Base-by-base conservation (phyloP, 1,140 invertebrate species). In the Trigoniulus corallinus region DNA sequence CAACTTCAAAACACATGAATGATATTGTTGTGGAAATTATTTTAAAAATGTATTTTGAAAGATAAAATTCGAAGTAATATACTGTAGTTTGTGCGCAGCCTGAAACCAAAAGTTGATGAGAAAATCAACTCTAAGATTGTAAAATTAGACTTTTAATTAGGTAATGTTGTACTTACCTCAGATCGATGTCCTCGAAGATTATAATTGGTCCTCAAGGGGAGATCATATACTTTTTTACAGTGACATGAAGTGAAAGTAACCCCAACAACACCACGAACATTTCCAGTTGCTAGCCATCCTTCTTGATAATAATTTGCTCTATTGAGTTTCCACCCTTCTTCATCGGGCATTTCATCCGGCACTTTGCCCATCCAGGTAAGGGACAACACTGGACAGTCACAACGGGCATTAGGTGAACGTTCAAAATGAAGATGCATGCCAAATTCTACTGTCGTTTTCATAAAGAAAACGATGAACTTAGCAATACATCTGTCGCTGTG, bases 301-400 rank as follows among this genome's bases (percentile, higher is more conserved):
- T 96, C 91, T 71, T 94, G 88, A 64, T 95, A 96, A 66, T 95
- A 96, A 72, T 92, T 91, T 58, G 84, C 83, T 54, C 88, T 77
- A 68, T 93, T 93, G 55, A 95, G 68, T 69, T 93, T 93, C 89
- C 71, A 72, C 2, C 68, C 67, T 21, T 67, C 64, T 20, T 67
- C 64, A 40, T 64, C 63, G 25, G 87, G 86, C 58, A 91, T 74
- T 62, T 91, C 86, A 66, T 95, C 91, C 51, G 89, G 89, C 57
- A 94, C 87, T 69, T 94, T 93, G 56, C 89, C 89, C 91, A 95
- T 96, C 91, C 91, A 96, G 60, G 89, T 93, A 61, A 96, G 73
- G 56, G 88, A 88, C 54, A 93, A 72, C 61, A 97, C 89, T 58
- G 86, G 84, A 69, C 88, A 94, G 71, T 96, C 91, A 69, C 88